Conservation (phyloP, 2,888 invertebrate species). For the Tipula unca region DNA sequence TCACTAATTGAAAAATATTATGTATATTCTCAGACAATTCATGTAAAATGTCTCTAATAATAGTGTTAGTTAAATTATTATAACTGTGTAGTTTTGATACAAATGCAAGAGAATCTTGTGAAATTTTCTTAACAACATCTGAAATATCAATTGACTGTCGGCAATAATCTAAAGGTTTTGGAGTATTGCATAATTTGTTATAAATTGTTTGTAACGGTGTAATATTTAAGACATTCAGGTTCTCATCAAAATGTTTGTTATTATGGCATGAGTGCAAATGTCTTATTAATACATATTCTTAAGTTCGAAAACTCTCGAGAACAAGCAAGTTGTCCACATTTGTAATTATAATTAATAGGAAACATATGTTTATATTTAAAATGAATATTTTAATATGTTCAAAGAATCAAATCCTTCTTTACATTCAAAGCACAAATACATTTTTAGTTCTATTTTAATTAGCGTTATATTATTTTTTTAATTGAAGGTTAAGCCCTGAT, state of each 20-base stretch:
- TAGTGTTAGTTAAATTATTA: neutral
- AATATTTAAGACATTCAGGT: no score
- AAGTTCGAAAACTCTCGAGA: neutral
- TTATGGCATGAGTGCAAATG: neutral
- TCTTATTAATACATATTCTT: neutral
- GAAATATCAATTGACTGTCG: neutral
- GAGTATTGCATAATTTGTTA: no score
- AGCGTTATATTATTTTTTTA: neutral
- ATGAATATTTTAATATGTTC: neutral
- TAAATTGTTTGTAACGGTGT: no score
- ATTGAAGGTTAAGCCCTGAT: neutral
- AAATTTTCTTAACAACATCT: neutral
- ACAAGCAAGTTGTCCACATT: neutral
- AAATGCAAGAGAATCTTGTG: neutral
- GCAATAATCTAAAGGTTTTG: no score
- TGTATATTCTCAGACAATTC: neutral
- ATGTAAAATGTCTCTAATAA: neutral
- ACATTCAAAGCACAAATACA: neutral
- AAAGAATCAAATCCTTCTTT: neutral
- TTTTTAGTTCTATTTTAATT: constrained; percentile 19
- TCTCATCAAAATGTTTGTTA: no score
- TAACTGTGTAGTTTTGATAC: neutral
- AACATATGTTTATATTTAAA: neutral
- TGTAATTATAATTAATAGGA: neutral
- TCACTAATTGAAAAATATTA: neutral